These are phyloP conservation scores for Athene noctua DNA, from an alignment of 2,113 vertebrate species.

Conservation along the genomic window DNA sequence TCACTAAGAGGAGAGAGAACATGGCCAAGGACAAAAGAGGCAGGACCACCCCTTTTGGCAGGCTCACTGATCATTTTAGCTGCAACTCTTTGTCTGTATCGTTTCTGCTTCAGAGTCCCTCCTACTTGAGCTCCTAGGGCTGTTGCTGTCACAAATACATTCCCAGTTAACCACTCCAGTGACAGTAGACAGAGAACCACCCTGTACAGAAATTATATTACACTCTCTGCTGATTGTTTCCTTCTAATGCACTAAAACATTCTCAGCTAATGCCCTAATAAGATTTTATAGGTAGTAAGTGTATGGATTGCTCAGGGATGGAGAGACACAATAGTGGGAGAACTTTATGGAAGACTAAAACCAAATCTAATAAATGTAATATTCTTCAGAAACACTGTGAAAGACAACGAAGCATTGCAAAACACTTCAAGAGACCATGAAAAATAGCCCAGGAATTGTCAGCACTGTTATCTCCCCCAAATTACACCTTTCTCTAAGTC, in stretches of 20 bases:
- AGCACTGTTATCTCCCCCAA: neutral
- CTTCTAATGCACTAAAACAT: slow-evolving; percentile 20
- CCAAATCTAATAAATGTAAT: neutral
- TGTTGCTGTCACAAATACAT: neutral
- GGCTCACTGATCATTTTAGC: neutral
- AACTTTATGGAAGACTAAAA: slow-evolving; percentile 6
- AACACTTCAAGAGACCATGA: neutral
- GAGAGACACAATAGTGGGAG: neutral
- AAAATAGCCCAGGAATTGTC: neutral
- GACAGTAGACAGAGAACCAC: slow-evolving; percentile 5
- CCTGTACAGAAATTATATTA: neutral
- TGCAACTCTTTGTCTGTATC: neutral
- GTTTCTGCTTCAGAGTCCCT: neutral
- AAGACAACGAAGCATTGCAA: neutral
- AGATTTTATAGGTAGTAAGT: slow-evolving; percentile 13
- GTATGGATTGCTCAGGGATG: neutral
- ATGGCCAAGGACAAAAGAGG: neutral
- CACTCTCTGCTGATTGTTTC: neutral
- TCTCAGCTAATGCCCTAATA: slow-evolving; percentile 21
- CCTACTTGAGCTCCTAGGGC: neutral
- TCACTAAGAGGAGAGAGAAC: neutral
- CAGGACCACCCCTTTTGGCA: neutral
- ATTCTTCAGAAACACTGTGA: neutral
- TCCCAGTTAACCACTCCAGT: neutral
- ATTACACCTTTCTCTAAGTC: neutral